Evolutionary conservation across 2,113 vertebrate species (phyloP), one percentile per base, ranked within the genome.

Genomic region (Synchiropus splendidus): DNA sequence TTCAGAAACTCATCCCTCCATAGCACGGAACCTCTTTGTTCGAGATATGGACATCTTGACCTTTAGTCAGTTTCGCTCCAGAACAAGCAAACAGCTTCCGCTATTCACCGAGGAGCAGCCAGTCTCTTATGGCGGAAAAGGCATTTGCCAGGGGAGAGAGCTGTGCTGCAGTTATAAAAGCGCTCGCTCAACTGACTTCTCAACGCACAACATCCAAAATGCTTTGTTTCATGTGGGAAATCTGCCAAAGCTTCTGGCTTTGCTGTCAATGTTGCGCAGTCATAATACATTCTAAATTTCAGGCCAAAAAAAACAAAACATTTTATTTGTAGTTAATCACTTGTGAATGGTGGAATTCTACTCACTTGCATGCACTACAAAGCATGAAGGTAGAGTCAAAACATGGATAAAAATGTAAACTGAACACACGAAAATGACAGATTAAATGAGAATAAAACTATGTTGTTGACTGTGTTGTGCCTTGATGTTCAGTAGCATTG

Each of bases 81-180:
- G 39, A 73, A 47, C 10, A 43, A 47, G 43, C 18, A 44, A 52
- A 68, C 37, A 37, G 35, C 39, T 58, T 51, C 47, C 37, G 64
- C 35, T 48, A 63, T 46, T 45, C 42, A 13, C 58, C 10, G 17
- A 52, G 43, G 67, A 54, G 49, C 15, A 18, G 18, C 32, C n/a
- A 45, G 51, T 78, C 68, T 76, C 70, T 54, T 14, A 51, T 51
- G 67, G 39, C 56, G 51, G 36, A 52, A 43, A 16, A 56, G 51
- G 48, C 44, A 61, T 70, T 72, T 56, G 54, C 57, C 50, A 67
- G 59, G 67, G 54, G 71, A 74, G 36, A 59, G 54, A 34, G 63
- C 51, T 51, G 60, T 70, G 31, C 18, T 51, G 41, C 40, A 42
- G 42, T 75, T 61, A 59, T 77, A 51, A 75, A 73, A 77, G 61